Conservation (phyloP, 2,888 invertebrate genomes). For the Mesorhabditis spiculigera region DNA sequence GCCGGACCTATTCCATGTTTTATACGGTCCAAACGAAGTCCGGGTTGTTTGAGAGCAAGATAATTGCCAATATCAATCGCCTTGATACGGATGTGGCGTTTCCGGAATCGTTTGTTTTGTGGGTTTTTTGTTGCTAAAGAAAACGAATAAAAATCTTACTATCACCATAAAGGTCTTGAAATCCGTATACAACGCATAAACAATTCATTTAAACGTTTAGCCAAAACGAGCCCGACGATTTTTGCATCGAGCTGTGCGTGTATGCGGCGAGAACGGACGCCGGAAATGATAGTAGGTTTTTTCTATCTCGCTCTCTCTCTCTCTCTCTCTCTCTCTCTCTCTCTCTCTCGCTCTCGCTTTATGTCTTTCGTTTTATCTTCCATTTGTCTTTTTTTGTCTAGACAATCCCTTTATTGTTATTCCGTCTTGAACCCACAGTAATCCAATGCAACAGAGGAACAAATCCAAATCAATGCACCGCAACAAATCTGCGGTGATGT, state of each 20-base stretch:
- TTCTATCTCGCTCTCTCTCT: too few relatives aligned
- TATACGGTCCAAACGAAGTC: constrained; percentile 33
- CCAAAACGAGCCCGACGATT: constrained; percentile 37
- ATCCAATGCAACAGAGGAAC: too few relatives aligned
- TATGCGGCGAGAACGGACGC: constrained; percentile 36
- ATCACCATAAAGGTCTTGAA: not conserved
- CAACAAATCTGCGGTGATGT: too few relatives aligned
- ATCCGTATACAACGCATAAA: not conserved
- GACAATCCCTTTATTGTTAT: too few relatives aligned
- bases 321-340: too few relatives aligned
- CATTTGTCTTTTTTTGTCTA: too few relatives aligned
- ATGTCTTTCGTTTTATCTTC: too few relatives aligned
- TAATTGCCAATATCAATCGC: constrained; percentile 32
- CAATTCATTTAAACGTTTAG: constrained; percentile 17
- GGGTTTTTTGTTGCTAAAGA: constrained; percentile 12
- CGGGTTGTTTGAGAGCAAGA: constrained; percentile 35
- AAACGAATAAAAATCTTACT: not conserved
- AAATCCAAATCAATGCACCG: too few relatives aligned
- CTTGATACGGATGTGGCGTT: constrained; percentile 40
- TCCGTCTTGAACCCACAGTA: too few relatives aligned
- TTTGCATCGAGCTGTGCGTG: constrained; percentile 32
- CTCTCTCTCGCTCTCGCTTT: too few relatives aligned
- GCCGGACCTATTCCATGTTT: constrained; percentile 39
- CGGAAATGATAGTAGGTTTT: constrained; percentile 18
- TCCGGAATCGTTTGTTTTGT: constrained; percentile 37